Percentiles rank a stretch among this genome's conserved stretches.
phyloP scores from a whole-genome alignment of 2,113 vertebrate species.

The Setophaga petechia region DNA sequence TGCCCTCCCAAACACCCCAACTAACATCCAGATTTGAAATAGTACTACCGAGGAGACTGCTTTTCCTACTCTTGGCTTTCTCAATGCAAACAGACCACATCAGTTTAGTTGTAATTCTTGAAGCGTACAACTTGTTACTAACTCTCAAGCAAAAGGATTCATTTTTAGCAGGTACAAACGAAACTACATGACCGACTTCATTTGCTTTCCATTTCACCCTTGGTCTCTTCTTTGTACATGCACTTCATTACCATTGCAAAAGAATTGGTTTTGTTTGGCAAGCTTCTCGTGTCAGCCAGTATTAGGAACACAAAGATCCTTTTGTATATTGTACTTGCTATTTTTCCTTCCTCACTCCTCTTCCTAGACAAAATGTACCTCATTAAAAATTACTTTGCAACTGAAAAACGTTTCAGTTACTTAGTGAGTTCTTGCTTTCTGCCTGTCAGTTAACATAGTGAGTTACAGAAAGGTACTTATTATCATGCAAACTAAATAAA shows the following conservation, averaged over 20 bases:
- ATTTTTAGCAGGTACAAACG: neutral
- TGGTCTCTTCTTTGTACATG: neutral
- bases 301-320: neutral
- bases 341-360: neutral
- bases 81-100: neutral
- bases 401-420: neutral
- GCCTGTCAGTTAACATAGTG: neutral
- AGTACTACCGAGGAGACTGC: accelerated
- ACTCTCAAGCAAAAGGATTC: neutral
- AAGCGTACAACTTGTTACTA: neutral
- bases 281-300: neutral
- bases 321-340: neutral
- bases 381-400: neutral
- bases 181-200: accelerated
- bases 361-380: neutral
- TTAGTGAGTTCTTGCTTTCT: neutral
- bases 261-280: neutral
- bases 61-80: neutral
- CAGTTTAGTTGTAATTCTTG: neutral
- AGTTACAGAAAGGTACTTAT: neutral
- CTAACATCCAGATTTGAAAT: neutral
- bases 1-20: neutral
- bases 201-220: neutral
- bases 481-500: neutral
- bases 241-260: neutral